phyloP scores from a whole-genome alignment of 2,113 vertebrate species.

The Dicaeum eximium region DNA sequence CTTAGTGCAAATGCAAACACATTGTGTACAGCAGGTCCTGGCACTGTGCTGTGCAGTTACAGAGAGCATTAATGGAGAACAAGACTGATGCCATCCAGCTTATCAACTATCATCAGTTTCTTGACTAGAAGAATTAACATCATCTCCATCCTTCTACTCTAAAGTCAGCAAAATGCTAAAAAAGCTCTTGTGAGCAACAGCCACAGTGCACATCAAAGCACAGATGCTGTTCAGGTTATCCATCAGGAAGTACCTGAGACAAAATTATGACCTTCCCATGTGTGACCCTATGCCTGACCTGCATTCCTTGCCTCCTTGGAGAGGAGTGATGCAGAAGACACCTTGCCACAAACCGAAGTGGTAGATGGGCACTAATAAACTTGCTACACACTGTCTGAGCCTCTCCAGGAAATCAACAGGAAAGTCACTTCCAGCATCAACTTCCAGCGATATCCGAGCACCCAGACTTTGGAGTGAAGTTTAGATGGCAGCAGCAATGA shows the following conservation, averaged over 20 bases:
- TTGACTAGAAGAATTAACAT: neutral
- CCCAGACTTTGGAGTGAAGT: neutral
- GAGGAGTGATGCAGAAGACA: neutral
- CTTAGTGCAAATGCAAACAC: slow-evolving; percentile 7
- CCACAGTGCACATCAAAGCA: neutral
- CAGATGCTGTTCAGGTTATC: neutral
- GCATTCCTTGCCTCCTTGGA: neutral
- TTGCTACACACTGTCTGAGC: neutral
- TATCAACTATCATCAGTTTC: neutral
- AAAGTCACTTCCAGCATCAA: neutral
- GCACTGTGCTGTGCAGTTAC: neutral
- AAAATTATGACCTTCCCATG: neutral
- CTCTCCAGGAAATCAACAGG: neutral
- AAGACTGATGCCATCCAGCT: neutral
- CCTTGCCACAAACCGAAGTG: neutral
- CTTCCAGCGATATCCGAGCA: neutral
- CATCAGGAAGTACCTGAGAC: neutral
- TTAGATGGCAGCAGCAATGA: neutral
- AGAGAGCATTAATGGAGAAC: neutral
- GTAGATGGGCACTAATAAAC: neutral
- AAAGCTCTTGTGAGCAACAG: neutral
- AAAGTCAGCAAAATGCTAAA: neutral
- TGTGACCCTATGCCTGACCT: neutral
- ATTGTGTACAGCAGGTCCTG: neutral
- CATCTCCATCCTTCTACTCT: neutral